A percentile compares a stretch with the other conserved stretches of the same genome.
phyloP scores from a whole-genome alignment of 2,113 vertebrate genomes.

The Poicephalus meyeri region DNA sequence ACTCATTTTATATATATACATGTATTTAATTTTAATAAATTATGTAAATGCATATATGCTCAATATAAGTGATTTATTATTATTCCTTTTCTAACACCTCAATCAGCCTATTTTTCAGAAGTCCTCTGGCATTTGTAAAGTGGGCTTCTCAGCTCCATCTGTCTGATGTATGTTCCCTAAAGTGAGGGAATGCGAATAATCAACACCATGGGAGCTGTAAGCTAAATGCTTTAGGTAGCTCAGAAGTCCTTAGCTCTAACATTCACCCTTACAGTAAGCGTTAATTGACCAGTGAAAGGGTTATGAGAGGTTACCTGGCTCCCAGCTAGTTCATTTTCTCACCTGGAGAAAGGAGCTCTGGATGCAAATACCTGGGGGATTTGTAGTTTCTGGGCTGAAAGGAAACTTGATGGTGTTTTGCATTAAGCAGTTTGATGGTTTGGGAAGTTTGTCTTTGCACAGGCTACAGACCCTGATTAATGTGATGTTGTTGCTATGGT shows the following conservation, averaged over 20 bases:
- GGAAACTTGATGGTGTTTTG: background rate
- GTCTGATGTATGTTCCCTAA: background rate
- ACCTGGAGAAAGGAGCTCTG: background rate
- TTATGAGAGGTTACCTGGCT: background rate
- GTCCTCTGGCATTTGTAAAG: background rate
- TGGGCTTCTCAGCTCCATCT: background rate
- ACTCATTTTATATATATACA: background rate
- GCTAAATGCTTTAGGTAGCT: background rate
- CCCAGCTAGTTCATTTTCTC: background rate
- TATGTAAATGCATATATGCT: background rate
- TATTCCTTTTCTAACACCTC: background rate
- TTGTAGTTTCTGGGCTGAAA: background rate
- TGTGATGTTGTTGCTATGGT: slow-evolving; percentile 39
- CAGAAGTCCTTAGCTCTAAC: background rate
- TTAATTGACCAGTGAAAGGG: background rate
- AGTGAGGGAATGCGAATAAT: background rate
- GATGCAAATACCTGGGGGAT: background rate
- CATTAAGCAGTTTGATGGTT: background rate
- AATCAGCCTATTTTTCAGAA: background rate
- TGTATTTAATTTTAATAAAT: background rate
- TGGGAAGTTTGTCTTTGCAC: slow-evolving; percentile 4
- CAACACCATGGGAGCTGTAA: background rate
- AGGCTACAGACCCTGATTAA: slow-evolving; percentile 16
- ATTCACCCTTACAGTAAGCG: background rate
- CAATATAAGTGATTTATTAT: background rate